phyloP scores from a whole-genome alignment of 2,113 vertebrate species.

The Diglossa brunneiventris region DNA sequence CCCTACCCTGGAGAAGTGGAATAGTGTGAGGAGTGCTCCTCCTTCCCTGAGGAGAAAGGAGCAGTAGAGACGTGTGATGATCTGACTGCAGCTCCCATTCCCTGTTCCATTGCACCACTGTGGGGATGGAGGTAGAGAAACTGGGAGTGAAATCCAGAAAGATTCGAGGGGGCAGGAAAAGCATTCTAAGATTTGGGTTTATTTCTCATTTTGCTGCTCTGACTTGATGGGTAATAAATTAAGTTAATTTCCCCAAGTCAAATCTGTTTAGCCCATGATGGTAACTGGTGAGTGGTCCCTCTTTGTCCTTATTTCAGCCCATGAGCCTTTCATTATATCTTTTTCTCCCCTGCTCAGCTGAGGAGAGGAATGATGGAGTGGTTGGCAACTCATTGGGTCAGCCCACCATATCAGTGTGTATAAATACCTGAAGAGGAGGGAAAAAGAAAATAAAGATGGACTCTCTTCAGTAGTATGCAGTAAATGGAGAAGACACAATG shows the following conservation, averaged over 20 bases:
- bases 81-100: not conserved
- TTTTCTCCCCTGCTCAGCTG: not conserved
- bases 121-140: not conserved
- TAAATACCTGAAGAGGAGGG: not conserved
- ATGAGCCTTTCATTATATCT: not conserved
- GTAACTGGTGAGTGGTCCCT: not conserved
- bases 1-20: accelerated
- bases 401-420: not conserved
- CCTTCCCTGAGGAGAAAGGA: not conserved
- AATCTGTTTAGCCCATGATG: not conserved
- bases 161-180: accelerated
- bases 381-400: not conserved
- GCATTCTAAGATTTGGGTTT: not conserved
- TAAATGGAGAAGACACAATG: not conserved
- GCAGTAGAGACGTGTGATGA: accelerated
- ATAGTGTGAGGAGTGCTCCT: not conserved
- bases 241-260: not conserved
- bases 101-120: not conserved
- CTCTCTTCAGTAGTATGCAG: not conserved
- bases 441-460: not conserved
- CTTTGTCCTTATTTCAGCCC: not conserved
- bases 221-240: not conserved
- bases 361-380: not conserved
- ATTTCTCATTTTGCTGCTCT: not conserved
- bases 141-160: not conserved